Base-by-base conservation (phyloP, 2,113 vertebrate genomes). In the Meriones unguiculatus region DNA sequence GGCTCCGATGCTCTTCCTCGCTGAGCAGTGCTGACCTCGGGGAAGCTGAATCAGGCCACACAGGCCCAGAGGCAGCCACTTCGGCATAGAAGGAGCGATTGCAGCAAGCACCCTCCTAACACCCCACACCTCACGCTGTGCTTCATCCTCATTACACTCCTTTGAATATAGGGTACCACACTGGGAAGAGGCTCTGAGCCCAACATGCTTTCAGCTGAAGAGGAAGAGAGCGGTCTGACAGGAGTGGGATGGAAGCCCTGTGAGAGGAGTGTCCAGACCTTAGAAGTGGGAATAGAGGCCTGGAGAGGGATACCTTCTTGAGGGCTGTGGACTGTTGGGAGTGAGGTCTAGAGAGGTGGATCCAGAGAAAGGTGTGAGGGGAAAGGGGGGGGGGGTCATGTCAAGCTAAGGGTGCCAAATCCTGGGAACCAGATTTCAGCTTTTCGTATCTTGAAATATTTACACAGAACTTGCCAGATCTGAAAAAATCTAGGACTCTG, bases 141-240 rank as follows among this genome's bases (percentile, higher is more conserved):
- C 54, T 6, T 10, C 15, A 3, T 64, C 0, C 0, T 2, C 20
- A 0, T 38, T 50, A 18, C 35, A 1, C 0, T 65, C n/a, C 20
- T 75, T 25, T 6, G 32, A 35, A 70, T 0, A 17, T 9, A 28
- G 64, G 8, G 30, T 18, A 1, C 0, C 1, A 25, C 81, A 54
- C 0, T 5, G 65, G 77, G 22, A 59, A 46, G 77, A 65, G 50
- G 25, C 77, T 17, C 9, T 35, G 24, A n/a, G 35, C 22, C 84
- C 35, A 59, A 15, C 35, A 24, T 18, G 7, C 15, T n/a, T 22
- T 28, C 35, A 0, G 52, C 2, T 57, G n/a, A 73, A 72, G n/a
- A 67, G 28, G 59, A 77, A 35, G 81, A 41, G 89, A 41, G 35
- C 18, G 80, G 73, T 28, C 38, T 52, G 54, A 1, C 0, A 2